Conservation (phyloP, 2,113 vertebrate genomes). For the Mola mola region DNA sequence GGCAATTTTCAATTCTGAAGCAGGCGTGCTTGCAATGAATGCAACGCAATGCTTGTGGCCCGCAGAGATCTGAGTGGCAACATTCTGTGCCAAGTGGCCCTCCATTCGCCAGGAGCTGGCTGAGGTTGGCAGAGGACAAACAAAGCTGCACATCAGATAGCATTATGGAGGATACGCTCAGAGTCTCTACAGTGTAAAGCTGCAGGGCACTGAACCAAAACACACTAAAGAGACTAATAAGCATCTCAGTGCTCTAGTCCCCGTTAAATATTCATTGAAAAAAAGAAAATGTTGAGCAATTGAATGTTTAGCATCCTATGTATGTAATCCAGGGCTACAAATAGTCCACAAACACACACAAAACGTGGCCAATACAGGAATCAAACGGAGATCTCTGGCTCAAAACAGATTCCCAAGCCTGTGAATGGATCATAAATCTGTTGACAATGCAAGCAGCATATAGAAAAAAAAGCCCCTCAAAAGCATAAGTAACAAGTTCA, state of each 20-base stretch:
- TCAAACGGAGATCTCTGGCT: not conserved
- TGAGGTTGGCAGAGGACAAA: constrained; percentile 42
- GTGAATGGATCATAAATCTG: not conserved
- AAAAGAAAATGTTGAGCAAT: constrained; percentile 36
- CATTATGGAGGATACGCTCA: constrained; percentile 38
- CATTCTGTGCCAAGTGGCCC: constrained; percentile 41
- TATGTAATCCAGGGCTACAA: constrained; percentile 12
- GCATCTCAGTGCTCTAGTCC: constrained; percentile 51
- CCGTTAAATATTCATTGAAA: constrained; percentile 60
- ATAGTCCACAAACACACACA: not conserved
- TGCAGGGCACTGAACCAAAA: constrained; percentile 37
- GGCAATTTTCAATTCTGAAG: constrained; percentile 21
- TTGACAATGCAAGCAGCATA: not conserved
- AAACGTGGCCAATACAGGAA: not conserved
- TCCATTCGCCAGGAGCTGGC: constrained; percentile 37
- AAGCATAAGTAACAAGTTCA: no score
- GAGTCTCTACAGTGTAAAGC: constrained; percentile 47
- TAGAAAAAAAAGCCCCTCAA: no score
- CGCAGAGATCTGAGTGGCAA: constrained; percentile 23
- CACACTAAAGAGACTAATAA: constrained; percentile 58
- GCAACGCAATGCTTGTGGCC: constrained; percentile 11
- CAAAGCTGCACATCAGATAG: constrained; percentile 53
- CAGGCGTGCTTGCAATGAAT: constrained; percentile 11
- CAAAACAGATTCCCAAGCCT: not conserved
- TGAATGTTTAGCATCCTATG: not conserved